These are phyloP conservation scores for Barbus barbus DNA, from an alignment of 2,113 vertebrate species.

Conservation along the genomic window DNA sequence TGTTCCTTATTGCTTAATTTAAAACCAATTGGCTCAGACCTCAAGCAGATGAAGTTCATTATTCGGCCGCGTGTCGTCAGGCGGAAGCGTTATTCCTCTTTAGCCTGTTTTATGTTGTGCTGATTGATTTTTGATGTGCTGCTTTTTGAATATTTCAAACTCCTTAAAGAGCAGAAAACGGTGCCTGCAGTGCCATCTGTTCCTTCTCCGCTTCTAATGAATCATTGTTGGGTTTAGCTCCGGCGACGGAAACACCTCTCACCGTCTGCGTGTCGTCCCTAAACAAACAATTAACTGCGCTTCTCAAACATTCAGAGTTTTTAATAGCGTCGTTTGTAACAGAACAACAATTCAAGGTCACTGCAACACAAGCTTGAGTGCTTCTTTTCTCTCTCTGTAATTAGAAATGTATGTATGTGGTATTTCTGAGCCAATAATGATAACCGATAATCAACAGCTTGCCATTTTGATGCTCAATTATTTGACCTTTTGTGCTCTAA, in stretches of 20 bases:
- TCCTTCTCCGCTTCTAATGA: conserved; percentile 44
- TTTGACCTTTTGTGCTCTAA: not conserved
- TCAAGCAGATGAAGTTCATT: conserved; percentile 5
- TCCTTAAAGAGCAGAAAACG: conserved; percentile 46
- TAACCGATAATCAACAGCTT: not conserved
- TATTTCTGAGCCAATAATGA: not conserved
- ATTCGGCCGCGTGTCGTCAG: not conserved
- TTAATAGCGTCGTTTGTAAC: not conserved
- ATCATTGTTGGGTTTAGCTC: conserved; percentile 29
- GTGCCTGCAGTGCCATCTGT: conserved; percentile 35
- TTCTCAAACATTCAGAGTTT: conserved; percentile 39
- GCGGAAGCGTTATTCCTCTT: conserved; percentile 26
- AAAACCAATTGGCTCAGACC: conserved; percentile 20
- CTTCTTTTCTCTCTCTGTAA: not conserved
- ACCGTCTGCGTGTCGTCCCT: conserved; percentile 13
- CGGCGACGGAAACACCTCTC: conserved; percentile 12
- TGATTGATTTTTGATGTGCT: conserved; percentile 37
- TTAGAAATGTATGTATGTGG: not conserved
- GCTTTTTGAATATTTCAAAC: conserved; percentile 40
- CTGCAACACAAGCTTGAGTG: not conserved
- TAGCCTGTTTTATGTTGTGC: conserved; percentile 22
- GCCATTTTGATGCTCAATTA: not conserved
- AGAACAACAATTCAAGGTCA: conserved; percentile 22
- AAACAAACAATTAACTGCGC: conserved; percentile 27
- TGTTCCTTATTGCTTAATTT: conserved; percentile 35